A percentile compares a stretch with the other conserved stretches of the same genome.
Conservation (phyloP, 2,113 vertebrate species). For the Micronisus gabar region DNA sequence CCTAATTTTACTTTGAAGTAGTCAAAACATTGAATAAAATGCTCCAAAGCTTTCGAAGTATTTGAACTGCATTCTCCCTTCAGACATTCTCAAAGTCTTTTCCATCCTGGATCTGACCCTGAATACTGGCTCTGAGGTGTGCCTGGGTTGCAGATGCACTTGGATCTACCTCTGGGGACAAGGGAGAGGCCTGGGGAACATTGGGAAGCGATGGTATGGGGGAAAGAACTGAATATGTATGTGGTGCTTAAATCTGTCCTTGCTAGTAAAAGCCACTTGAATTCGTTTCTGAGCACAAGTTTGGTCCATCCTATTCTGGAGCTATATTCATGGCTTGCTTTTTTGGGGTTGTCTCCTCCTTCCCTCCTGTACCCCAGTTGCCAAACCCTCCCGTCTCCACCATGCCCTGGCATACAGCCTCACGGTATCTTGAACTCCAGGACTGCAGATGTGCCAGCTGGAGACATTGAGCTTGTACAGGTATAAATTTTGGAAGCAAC, state of each 20-base stretch:
- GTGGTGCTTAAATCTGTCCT: background rate
- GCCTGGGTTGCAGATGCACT: background rate
- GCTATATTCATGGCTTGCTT: background rate
- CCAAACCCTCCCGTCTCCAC: background rate
- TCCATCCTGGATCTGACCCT: background rate
- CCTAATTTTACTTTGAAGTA: background rate
- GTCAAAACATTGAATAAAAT: background rate
- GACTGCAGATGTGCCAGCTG: background rate
- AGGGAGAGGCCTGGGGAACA: background rate
- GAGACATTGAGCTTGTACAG: background rate
- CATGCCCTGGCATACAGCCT: fast-evolving
- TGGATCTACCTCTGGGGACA: background rate
- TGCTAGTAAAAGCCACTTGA: background rate
- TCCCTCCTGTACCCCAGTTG: background rate
- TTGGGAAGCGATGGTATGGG: background rate
- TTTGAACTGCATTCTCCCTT: background rate
- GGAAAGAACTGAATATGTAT: background rate
- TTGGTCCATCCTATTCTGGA: background rate
- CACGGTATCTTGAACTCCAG: background rate
- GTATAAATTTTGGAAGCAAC: background rate
- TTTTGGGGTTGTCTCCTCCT: background rate
- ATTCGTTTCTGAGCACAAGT: background rate
- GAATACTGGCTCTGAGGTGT: background rate
- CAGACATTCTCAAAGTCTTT: background rate
- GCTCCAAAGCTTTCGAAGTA: background rate